Base-by-base conservation (phyloP, 1,140 invertebrate genomes). In the Procambarus virginalis region DNA sequence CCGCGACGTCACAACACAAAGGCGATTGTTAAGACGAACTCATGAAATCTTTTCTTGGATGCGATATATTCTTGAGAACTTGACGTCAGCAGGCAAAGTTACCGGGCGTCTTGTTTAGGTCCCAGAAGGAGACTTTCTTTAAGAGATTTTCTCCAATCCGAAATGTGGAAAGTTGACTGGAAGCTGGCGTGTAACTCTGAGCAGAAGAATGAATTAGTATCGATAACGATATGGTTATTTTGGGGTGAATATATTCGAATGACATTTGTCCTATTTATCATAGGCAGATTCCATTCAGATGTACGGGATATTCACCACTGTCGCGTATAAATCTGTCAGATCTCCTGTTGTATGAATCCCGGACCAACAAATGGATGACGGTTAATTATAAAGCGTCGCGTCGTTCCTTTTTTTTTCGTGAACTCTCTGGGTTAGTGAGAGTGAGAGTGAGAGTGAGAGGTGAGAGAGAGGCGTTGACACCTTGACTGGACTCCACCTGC, bases 271-370 rank as follows among this genome's bases (percentile, higher is more conserved):
- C 60, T 64, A 17, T 64, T 64, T 64, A 64, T 64, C 60, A 64
- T 64, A 64, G 14, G 60, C 60, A 64, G 17, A 64, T 64, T 64
- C 60, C 60, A 64, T 64, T 64, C 20, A 64, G 60, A 64, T 64
- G n/a, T 64, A 64, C 60, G 4, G 17, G 60, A 20, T 64, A 64
- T 64, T 64, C 60, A 64, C 60, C 60, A 64, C 60, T 64, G 60
- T 81, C 79, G 79, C 60, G 51, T 60, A 81, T 60, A 81, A 81
- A 81, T 81, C 79, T 81, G 17, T 49, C 79, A 58, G 14, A 55
- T 81, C 79, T 81, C 79, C 22, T 60, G 79, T 45, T 81, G 55
- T 81, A 81, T 81, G 60, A 81, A 81, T 81, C 79, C 79, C 51
- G 4, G 60, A 9, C 55, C 79, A 60, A 81, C 79, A 81, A 81